Percentiles rank a stretch among this genome's conserved stretches.
phyloP scores from a whole-genome alignment of 2,888 invertebrate species.

The Leptopterna dolabrata region DNA sequence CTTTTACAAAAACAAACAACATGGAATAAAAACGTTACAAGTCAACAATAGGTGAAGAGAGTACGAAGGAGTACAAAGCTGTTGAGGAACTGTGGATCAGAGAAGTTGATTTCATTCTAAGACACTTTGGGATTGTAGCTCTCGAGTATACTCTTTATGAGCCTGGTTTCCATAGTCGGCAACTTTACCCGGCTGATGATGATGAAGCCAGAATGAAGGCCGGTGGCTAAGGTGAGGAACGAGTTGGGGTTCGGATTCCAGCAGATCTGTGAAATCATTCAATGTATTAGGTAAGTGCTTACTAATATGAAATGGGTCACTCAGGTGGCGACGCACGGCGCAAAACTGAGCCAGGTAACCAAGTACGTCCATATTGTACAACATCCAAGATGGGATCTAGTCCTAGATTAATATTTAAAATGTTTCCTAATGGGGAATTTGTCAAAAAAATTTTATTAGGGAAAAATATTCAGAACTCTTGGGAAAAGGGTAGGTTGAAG shows the following conservation, averaged over 20 bases:
- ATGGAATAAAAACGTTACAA: background rate
- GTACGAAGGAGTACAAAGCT: background rate
- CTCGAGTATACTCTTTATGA: background rate
- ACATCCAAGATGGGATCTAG: too few species aligned
- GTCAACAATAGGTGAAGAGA: background rate
- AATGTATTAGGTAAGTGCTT: background rate
- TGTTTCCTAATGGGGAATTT: too few species aligned
- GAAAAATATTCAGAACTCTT: too few species aligned
- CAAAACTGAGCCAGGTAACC: too few species aligned
- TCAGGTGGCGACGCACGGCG: background rate
- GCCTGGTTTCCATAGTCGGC: background rate
- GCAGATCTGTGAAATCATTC: constrained; percentile 64
- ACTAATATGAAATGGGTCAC: background rate
- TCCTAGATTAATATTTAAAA: too few species aligned
- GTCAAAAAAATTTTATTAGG: too few species aligned
- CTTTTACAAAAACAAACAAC: background rate
- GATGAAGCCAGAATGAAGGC: constrained; percentile 68
- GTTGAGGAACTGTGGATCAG: background rate
- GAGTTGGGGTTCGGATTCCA: constrained; percentile 70
- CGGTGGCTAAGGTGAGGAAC: constrained; percentile 67
- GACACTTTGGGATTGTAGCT: background rate
- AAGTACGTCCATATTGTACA: too few species aligned
- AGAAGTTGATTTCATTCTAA: background rate
- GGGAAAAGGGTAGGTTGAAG: too few species aligned
- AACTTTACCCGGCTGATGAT: constrained; percentile 62